These are phyloP conservation scores for Nomada fucata DNA, from an alignment of 2,888 invertebrate genomes.

Conservation along the genomic window DNA sequence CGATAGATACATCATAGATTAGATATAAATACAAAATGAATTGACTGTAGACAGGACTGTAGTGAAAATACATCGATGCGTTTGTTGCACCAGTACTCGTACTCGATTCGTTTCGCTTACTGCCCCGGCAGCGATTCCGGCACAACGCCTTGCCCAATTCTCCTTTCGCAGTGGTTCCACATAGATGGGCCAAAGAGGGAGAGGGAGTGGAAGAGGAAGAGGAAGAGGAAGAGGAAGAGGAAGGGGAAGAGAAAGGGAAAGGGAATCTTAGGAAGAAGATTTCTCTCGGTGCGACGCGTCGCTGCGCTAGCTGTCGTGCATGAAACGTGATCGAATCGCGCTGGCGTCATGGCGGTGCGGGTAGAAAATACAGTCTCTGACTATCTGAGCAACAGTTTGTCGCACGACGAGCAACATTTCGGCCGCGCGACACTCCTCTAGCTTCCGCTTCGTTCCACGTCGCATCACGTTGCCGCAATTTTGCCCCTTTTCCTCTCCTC, in stretches of 20 bases:
- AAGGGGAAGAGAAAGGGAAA: too few species aligned
- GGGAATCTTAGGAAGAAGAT: too few species aligned
- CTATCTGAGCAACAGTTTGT: slow-evolving; percentile 52
- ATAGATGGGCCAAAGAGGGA: not conserved
- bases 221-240: too few species aligned
- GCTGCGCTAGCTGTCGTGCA: not conserved
- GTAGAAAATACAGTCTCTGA: slow-evolving; percentile 59
- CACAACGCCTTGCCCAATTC: slow-evolving; percentile 13
- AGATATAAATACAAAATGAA: slow-evolving; percentile 83
- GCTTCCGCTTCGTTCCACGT: not conserved
- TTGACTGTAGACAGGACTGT: slow-evolving; percentile 84
- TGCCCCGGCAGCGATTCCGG: slow-evolving; percentile 25
- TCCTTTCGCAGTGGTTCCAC: not conserved
- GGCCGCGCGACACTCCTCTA: slow-evolving; percentile 10
- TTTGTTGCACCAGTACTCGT: slow-evolving; percentile 58
- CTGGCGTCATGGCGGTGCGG: slow-evolving; percentile 21
- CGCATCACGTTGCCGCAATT: too few species aligned
- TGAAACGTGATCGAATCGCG: slow-evolving; percentile 37
- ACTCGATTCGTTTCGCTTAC: slow-evolving; percentile 68
- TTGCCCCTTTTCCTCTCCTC: not conserved
- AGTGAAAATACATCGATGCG: slow-evolving; percentile 83
- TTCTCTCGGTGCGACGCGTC: not conserved
- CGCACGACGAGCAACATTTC: slow-evolving; percentile 46
- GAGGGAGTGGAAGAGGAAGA: not conserved
- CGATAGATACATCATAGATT: slow-evolving; percentile 83